Base-by-base conservation (phyloP, 2,113 vertebrate species). In the Ceyx melanurus region DNA sequence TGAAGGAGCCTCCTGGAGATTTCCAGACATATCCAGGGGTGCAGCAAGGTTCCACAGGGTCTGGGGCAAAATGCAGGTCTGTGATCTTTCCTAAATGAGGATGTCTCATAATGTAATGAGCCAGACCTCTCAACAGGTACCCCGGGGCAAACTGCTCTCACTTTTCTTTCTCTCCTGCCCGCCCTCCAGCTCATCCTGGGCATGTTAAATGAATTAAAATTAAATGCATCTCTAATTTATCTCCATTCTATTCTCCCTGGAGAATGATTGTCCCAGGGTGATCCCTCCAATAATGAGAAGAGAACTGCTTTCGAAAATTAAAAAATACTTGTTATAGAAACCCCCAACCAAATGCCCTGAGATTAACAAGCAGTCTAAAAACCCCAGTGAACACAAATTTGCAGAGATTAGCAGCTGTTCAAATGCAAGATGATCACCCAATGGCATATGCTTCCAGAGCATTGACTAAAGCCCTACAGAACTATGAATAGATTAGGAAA, bases 401-500 rank as follows among this genome's bases (percentile, higher is more conserved):
- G 74, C 56, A 58, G 88, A 88, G 82, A 96, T 92, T 86, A 95
- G 82, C 93, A 96, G 90, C 92, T 93, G 91, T 93, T 94, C 89
- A 65, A 50, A 88, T 68, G 89, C 94, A 96, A 96, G 95, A 91
- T 58, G 93, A 95, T 96, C 94, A 77, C 85, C 75, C 85, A 68
- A 85, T 65, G 86, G 88, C 72, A 80, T 68, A 88, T 70, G 58
- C 64, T 93, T 72, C 89, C 77, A 88, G 40, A 94, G 79, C 88
- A 82, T 81, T 84, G 85, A 87, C 77, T 86, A 83, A 89, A 92
- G 31, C 48, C 82, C 82, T 61, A 71, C 60, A 94, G 77, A 93
- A 93, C 77, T 86, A 68, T 91, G 96, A 96, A 95, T 54, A 96
- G 95, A 91, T 95, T 91, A 90, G 92, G 92, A 90, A 96, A 96